Evolutionary conservation across 2,797 vertebrate genomes (phyloP).

Genomic region (Chelmon rostratus): DNA sequence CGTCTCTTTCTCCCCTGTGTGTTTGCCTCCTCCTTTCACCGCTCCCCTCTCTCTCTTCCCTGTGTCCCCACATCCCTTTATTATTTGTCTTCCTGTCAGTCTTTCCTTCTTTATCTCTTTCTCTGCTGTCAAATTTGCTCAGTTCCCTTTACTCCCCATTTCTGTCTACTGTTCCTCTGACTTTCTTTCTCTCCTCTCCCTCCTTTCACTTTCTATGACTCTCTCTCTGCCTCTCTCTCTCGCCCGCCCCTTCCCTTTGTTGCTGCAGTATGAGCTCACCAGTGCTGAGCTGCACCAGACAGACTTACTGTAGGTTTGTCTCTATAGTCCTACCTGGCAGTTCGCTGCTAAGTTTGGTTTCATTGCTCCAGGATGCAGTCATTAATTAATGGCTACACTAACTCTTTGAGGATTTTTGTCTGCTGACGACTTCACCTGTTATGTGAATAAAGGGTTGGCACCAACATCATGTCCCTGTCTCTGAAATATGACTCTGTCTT

Average conservation of each 20-base stretch:
- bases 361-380: neutral
- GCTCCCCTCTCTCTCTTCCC: neutral
- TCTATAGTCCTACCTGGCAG: constrained; percentile 46
- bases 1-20: neutral
- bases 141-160: constrained; percentile 21
- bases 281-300: constrained; percentile 56
- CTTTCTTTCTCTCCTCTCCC: constrained; percentile 29
- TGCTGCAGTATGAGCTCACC: constrained; percentile 79
- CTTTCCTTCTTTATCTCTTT: constrained; percentile 29
- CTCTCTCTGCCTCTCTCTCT: constrained; percentile 12
- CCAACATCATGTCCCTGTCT: neutral
- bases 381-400: neutral
- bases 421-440: neutral
- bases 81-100: constrained; percentile 30
- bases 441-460: neutral
- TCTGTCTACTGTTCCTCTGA: constrained; percentile 18
- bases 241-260: constrained; percentile 54
- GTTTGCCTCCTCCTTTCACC: neutral
- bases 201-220: neutral
- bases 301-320: constrained; percentile 50
- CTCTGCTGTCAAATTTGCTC: constrained; percentile 25
- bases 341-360: constrained; percentile 31
- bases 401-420: neutral
- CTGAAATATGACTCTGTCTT: neutral
- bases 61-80: constrained; percentile 1